Percentiles rank a stretch among this genome's conserved stretches.
These are phyloP conservation scores for Hydra vulgaris DNA, from an alignment of 30 jellyfish, hydroid and myxozoan genomes.

Conservation along the genomic window DNA sequence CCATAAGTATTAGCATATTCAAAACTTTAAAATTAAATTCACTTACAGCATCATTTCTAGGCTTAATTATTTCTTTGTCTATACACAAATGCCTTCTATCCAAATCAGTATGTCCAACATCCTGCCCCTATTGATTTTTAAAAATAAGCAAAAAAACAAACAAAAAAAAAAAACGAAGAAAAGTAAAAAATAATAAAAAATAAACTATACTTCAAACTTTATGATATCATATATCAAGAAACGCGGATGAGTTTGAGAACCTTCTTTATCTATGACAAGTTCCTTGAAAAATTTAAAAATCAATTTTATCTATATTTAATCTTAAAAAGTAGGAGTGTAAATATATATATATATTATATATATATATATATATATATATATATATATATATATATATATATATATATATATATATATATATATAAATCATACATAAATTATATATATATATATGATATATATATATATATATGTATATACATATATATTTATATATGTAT, in stretches of 20 bases:
- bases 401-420: too few species aligned
- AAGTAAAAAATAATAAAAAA: neutral
- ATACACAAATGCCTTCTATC: conserved; percentile 65
- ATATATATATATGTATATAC: too few species aligned
- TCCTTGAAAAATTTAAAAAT: conserved; percentile 56
- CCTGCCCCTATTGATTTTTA: conserved; percentile 48
- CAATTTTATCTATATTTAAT: too few species aligned
- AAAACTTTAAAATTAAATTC: neutral
- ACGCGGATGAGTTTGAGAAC: conserved; percentile 57
- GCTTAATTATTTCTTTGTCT: conserved; percentile 77
- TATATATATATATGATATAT: too few species aligned
- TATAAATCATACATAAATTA: too few species aligned
- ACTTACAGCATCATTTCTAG: conserved; percentile 66
- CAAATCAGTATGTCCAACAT: conserved; percentile 77
- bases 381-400: too few species aligned
- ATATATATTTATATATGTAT: too few species aligned
- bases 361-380: too few species aligned
- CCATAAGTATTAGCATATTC: too few species aligned
- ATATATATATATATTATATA: too few species aligned
- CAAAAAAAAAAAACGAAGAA: neutral
- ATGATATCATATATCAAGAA: conserved; percentile 70
- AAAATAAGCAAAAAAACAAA: too few species aligned
- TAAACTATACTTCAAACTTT: conserved; percentile 52
- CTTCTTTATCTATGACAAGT: conserved; percentile 82
- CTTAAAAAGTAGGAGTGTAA: neutral